phyloP scores from a whole-genome alignment of 2,888 invertebrate species.

The Trissolcus brochymenae region DNA sequence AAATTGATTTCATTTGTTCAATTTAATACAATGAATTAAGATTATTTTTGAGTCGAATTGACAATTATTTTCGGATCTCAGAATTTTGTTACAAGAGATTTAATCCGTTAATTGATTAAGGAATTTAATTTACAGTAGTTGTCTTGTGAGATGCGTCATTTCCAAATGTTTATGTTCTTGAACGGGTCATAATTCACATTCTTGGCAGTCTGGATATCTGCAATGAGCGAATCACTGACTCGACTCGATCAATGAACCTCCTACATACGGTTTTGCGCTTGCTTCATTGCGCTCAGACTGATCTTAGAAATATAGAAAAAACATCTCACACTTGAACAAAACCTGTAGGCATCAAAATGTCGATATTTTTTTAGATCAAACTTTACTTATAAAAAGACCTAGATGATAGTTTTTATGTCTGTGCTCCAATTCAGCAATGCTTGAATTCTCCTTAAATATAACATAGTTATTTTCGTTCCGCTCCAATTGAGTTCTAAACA shows the following conservation, averaged over 20 bases:
- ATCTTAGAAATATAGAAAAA: no score
- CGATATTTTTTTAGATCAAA: no score
- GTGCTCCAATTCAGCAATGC: no score
- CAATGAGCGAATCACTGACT: neutral
- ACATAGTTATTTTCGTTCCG: no score
- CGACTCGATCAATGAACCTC: slow-evolving; percentile 3
- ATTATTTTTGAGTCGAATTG: neutral
- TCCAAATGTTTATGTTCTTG: neutral
- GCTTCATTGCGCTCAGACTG: neutral
- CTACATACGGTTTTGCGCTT: slow-evolving; percentile 2
- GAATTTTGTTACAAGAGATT: neutral
- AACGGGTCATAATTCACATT: neutral
- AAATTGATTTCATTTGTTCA: neutral
- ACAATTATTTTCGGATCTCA: neutral
- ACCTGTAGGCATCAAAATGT: no score
- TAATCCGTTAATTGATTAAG: neutral
- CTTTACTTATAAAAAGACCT: no score
- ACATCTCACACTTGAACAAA: no score
- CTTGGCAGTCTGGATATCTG: neutral
- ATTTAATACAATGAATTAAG: neutral
- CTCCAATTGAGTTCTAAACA: no score
- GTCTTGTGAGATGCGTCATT: neutral
- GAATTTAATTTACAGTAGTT: neutral
- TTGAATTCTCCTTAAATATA: no score
- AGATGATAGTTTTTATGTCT: no score